These are phyloP conservation scores for Sebastes oblongus DNA, from an alignment of 2,797 vertebrate species.

Conservation along the genomic window DNA sequence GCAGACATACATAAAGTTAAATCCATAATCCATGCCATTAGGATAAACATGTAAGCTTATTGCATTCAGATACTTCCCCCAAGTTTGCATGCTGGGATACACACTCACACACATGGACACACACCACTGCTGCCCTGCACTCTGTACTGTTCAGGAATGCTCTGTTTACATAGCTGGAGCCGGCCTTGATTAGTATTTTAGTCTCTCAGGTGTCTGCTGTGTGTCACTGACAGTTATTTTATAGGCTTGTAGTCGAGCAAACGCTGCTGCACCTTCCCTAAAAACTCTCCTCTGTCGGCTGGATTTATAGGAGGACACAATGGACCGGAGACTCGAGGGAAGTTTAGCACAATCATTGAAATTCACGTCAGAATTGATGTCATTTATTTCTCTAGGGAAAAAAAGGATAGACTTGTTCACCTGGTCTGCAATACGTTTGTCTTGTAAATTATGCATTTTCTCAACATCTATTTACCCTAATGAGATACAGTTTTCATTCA, in stretches of 20 bases:
- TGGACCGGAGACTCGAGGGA: background rate
- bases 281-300: background rate
- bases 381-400: background rate
- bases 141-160: constrained; percentile 64
- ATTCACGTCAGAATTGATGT: background rate
- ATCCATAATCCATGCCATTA: background rate
- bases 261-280: background rate
- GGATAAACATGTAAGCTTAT: background rate
- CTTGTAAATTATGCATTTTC: background rate
- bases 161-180: constrained; percentile 73
- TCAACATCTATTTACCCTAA: no score
- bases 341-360: constrained; percentile 4
- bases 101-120: background rate
- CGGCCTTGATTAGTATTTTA: constrained; percentile 53
- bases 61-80: background rate
- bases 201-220: constrained; percentile 70
- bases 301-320: constrained; percentile 16
- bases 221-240: constrained; percentile 64
- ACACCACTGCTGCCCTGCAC: background rate
- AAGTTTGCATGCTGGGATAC: background rate
- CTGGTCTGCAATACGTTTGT: background rate
- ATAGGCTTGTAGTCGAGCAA: background rate
- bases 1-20: background rate
- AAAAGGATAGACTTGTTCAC: background rate
- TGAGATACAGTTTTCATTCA: no score